Evolutionary conservation across 1,140 invertebrate species (phyloP), one percentile per base, ranked within the genome.

Genomic region (Dendrolimus kikuchii): DNA sequence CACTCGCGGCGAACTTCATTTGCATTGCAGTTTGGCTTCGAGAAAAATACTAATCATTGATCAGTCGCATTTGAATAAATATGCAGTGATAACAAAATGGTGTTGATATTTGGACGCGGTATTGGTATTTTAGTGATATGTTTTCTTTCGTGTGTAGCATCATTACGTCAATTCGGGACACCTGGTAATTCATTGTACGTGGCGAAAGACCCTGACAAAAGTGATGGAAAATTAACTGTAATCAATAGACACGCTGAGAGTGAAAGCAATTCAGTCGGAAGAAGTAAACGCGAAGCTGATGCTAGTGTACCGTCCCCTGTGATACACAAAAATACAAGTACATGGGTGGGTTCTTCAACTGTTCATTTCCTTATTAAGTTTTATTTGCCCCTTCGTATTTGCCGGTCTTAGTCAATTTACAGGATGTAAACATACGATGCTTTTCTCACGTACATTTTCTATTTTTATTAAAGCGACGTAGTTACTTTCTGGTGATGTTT

Each of bases 1-100:
- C 23, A 23, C 23, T 23, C 23, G n/a, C n/a, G n/a, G 43, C 43
- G 5, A 45, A n/a, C 43, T 45, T 45, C 43, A n/a, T 9, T 23
- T 23, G 23, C 1, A 23, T 23, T 23, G 1, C 23, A 23, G 23
- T 23, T 23, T 23, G 23, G 23, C 23, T 23, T 23, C 23, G 23
- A 23, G 23, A 23, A 23, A 23, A 23, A 23, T 23, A 23, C 23
- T 23, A 23, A 23, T 23, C 23, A 23, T 23, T 23, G 23, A 23
- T 23, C 23, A 23, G 23, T 23, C 23, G 23, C 23, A 23, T 23
- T 23, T 23, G 23, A 23, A 23, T 23, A 23, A 23, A 2, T 59
- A 77, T 73, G 76, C 71, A 80, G 77, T 85, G 75, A 83, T 79
- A 58, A 71, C 77, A 86, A 86, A 78, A 86, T 86, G 82, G 74